Conservation (phyloP, 1,140 invertebrate species). For the Brachionus angularis region DNA sequence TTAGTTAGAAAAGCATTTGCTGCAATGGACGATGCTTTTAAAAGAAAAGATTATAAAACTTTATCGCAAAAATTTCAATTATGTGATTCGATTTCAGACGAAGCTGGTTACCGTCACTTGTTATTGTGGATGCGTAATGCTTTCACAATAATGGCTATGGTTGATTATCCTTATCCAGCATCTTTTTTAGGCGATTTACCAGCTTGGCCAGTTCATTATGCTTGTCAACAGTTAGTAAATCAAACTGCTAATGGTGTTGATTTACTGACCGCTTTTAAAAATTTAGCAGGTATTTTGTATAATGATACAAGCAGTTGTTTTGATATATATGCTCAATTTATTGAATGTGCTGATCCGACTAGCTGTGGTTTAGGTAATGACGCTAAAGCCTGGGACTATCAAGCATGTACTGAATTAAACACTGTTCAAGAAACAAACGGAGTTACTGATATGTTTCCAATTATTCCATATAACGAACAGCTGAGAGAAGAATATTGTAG, state of each 20-base stretch:
- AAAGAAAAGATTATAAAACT: slow-evolving; percentile 12
- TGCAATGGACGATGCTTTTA: slow-evolving; percentile 38
- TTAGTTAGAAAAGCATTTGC: slow-evolving; percentile 35
- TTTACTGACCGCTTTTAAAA: slow-evolving; percentile 60
- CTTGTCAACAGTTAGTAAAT: slow-evolving; percentile 41
- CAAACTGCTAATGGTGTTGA: slow-evolving; percentile 44
- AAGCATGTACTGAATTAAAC: slow-evolving; percentile 85
- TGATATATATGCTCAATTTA: slow-evolving; percentile 56
- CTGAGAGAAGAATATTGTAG: slow-evolving; percentile 66
- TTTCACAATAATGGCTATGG: slow-evolving; percentile 78
- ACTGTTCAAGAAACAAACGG: slow-evolving; percentile 82
- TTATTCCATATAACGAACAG: slow-evolving; percentile 69
- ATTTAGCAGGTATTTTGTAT: slow-evolving; percentile 67
- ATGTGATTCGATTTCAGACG: slow-evolving; percentile 18
- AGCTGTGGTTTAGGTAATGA: slow-evolving; percentile 1
- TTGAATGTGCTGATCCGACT: slow-evolving; percentile 47
- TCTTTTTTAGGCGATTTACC: slow-evolving; percentile 77
- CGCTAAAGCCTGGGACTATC: slow-evolving; percentile 48
- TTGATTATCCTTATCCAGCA: slow-evolving; percentile 82
- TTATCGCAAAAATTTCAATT: slow-evolving; percentile 25
- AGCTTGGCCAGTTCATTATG: slow-evolving; percentile 72
- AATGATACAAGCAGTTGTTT: slow-evolving; percentile 77
- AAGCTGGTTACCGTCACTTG: slow-evolving; percentile 31
- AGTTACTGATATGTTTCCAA: slow-evolving; percentile 76
- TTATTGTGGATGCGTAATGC: slow-evolving; percentile 51